These are phyloP conservation scores for Ceyx erithaca DNA, from an alignment of 2,797 vertebrate species.

Conservation along the genomic window DNA sequence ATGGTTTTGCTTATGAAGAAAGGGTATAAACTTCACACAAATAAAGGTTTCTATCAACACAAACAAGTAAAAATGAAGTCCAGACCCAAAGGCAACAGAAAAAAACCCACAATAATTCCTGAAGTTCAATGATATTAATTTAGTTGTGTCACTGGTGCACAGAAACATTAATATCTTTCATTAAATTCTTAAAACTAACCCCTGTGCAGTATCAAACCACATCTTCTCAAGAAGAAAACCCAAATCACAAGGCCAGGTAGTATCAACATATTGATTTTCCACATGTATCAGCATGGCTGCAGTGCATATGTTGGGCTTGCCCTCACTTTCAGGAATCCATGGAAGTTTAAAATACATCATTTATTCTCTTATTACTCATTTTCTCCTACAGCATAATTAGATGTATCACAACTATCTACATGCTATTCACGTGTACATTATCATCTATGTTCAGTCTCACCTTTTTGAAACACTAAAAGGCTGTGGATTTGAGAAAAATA, in stretches of 20 bases:
- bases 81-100: background rate
- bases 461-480: background rate
- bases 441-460: background rate
- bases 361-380: background rate
- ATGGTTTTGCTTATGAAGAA: background rate
- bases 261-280: background rate
- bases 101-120: background rate
- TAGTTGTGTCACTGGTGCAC: background rate
- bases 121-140: background rate
- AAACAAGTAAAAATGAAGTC: background rate
- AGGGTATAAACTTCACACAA: background rate
- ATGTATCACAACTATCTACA: background rate
- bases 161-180: background rate
- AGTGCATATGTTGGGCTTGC: background rate
- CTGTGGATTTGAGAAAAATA: accelerated
- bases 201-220: background rate
- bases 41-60: background rate
- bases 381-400: background rate
- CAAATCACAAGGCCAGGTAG: background rate
- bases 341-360: background rate
- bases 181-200: background rate
- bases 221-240: background rate
- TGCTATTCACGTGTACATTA: background rate
- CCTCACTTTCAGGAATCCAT: background rate
- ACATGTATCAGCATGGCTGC: background rate